Conservation (phyloP, 2,888 invertebrate genomes). For the Coenonympha arcania region DNA sequence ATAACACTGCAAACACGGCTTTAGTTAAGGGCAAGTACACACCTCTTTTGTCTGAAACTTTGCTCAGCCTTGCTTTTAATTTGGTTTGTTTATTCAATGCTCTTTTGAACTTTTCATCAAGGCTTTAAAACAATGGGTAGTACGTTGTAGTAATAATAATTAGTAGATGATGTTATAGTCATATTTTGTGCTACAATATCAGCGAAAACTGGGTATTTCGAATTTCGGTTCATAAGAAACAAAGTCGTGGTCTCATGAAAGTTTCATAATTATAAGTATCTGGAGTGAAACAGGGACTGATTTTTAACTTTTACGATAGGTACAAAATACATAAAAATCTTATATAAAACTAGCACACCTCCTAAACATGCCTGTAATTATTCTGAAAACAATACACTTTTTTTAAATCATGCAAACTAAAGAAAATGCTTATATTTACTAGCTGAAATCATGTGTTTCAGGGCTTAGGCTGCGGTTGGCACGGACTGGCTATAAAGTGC, state of each 20-base stretch:
- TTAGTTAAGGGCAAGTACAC: slow-evolving; percentile 9
- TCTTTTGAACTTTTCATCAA: neutral
- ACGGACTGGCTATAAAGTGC: slow-evolving; percentile 28
- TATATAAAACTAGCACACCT: too few relatives aligned
- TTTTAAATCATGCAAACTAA: too few relatives aligned
- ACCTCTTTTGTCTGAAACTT: slow-evolving; percentile 14
- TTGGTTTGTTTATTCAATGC: slow-evolving; percentile 9
- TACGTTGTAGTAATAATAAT: neutral
- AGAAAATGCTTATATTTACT: neutral
- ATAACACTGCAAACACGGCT: slow-evolving; percentile 15
- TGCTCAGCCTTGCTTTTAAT: slow-evolving; percentile 4
- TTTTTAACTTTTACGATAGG: too few relatives aligned
- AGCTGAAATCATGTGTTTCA: slow-evolving; percentile 17
- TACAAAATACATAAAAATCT: too few relatives aligned
- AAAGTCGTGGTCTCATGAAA: too few relatives aligned
- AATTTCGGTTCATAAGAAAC: too few relatives aligned
- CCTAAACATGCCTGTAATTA: too few relatives aligned
- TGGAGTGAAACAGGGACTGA: too few relatives aligned
- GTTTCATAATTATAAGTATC: too few relatives aligned
- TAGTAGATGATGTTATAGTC: neutral
- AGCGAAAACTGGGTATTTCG: too few relatives aligned
- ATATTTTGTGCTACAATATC: neutral
- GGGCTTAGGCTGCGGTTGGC: slow-evolving; percentile 34
- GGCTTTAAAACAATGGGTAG: too few relatives aligned
- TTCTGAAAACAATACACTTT: too few relatives aligned